Base-by-base conservation (phyloP, 2,888 invertebrate species). In the Onthophagus sagittarius region DNA sequence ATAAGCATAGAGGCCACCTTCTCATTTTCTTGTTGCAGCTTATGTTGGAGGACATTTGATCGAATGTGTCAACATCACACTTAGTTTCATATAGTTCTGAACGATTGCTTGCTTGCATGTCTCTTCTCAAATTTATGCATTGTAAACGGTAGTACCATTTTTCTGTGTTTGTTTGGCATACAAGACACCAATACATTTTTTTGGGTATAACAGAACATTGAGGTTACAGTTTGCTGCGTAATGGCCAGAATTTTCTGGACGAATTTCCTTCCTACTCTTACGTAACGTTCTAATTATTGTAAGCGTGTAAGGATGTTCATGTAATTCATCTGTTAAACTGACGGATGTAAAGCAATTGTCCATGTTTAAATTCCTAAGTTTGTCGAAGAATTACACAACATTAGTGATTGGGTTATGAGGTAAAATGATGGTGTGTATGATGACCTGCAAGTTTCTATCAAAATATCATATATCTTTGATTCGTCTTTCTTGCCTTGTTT, bases 1-100 rank as follows among this genome's bases (percentile, higher is more conserved):
- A 33, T 11, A 71, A 11, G 33, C 71, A 64, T 7, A 71, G 11
- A 14, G 71, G 71, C 71, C 71, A 71, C 15, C 64, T 71, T 23
- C 32, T 5, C 4, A 3, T 64, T 71, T 63, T 33, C 11, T 7
- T 53, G 63, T 3, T 71, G 7, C 6, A 23, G 23, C 67, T 64
- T 15, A 67, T 23, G 23, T 15, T 67, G 7, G 23, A 62, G 15
- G 14, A 62, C 67, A 23, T 23, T 67, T 67, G 67, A 31, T 65
- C 65, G 0, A 53, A 53, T 7, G 39, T 53, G 39, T 53, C 39
- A 1, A 53, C 39, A 53, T 53, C 39, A 23, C 33, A 5, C 33
- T 70, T 70, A 23, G 70, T 70, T n/a, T 70, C 53, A 62, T 70
- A 62, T 70, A 70, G 53, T 53, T 15, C 3, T 70, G 62, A 53